Evolutionary conservation across 2,888 invertebrate genomes (phyloP).

Genomic region (Calliscelio sp.): DNA sequence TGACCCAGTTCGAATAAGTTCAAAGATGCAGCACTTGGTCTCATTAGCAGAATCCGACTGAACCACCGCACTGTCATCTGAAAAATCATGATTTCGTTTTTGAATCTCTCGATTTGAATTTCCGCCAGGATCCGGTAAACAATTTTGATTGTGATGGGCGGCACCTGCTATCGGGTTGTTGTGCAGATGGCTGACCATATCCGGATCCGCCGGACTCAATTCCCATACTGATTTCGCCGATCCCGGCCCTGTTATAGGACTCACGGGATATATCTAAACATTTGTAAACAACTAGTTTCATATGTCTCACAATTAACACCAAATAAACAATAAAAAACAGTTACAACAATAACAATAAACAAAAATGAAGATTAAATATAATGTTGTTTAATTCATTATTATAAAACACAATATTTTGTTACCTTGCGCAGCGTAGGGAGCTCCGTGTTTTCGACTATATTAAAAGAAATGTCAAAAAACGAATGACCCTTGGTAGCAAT

Average conservation of each 20-base stretch:
- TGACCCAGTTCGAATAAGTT: slow-evolving; percentile 94
- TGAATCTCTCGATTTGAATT: slow-evolving; percentile 64
- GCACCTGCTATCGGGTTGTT: slow-evolving; percentile 83
- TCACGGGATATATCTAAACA: slow-evolving; percentile 84
- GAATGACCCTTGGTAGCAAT: too few species aligned
- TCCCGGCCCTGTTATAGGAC: slow-evolving; percentile 91
- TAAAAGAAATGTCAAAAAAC: slow-evolving; percentile 78
- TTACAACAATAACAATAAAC: too few species aligned
- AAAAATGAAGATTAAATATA: too few species aligned
- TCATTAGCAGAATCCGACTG: slow-evolving; percentile 83
- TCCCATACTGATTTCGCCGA: slow-evolving; percentile 96
- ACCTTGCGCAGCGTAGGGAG: slow-evolving; percentile 85
- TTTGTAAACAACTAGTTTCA: not conserved
- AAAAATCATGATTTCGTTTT: slow-evolving; percentile 81
- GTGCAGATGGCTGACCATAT: slow-evolving; percentile 85
- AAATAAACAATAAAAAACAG: too few species aligned
- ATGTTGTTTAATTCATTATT: too few species aligned
- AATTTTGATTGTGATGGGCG: slow-evolving; percentile 79
- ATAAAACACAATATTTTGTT: too few species aligned
- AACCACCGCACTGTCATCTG: slow-evolving; percentile 80
- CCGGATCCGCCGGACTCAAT: slow-evolving; percentile 87
- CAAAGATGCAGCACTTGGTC: slow-evolving; percentile 92
- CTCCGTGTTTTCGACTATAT: slow-evolving; percentile 84
- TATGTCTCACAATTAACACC: too few species aligned
- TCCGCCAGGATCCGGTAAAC: slow-evolving; percentile 69